Percentiles rank a stretch among this genome's conserved stretches.
Evolutionary conservation across 2,113 vertebrate genomes (phyloP).

Genomic region (Murina feae): DNA sequence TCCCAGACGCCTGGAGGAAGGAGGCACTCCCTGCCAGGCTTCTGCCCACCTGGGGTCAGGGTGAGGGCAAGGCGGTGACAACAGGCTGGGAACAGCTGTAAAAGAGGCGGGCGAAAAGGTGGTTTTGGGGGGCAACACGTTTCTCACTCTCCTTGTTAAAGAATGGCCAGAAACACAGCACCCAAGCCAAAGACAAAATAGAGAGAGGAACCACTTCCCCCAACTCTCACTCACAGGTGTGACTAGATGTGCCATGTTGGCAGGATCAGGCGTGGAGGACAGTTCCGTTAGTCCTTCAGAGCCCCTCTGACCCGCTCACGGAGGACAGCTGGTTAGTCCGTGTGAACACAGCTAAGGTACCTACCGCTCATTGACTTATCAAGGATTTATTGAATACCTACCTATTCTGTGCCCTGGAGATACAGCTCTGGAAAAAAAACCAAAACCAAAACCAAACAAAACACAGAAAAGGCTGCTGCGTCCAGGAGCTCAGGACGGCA

Average conservation of each 20-base stretch:
- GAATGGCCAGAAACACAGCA: background rate
- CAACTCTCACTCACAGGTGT: background rate
- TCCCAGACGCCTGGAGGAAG: background rate
- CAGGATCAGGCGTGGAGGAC: background rate
- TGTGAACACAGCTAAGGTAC: background rate
- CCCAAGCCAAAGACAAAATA: background rate
- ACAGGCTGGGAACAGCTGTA: background rate
- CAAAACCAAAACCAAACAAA: no score
- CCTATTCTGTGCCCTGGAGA: background rate
- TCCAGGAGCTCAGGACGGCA: background rate
- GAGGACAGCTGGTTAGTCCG: background rate
- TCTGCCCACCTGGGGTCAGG: constrained; percentile 51
- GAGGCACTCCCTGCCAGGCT: background rate
- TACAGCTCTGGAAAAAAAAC: background rate
- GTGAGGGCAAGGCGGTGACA: background rate
- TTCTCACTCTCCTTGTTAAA: background rate
- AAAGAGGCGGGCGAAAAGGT: background rate
- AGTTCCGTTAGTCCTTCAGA: background rate
- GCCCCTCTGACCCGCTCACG: background rate
- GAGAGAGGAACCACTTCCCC: background rate
- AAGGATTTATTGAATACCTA: background rate
- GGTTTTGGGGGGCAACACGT: background rate
- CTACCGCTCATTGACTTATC: background rate
- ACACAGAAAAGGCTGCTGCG: background rate
- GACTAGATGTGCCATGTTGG: background rate